phyloP scores from a whole-genome alignment of 2,888 invertebrate species.

The Calameuta idolon region DNA sequence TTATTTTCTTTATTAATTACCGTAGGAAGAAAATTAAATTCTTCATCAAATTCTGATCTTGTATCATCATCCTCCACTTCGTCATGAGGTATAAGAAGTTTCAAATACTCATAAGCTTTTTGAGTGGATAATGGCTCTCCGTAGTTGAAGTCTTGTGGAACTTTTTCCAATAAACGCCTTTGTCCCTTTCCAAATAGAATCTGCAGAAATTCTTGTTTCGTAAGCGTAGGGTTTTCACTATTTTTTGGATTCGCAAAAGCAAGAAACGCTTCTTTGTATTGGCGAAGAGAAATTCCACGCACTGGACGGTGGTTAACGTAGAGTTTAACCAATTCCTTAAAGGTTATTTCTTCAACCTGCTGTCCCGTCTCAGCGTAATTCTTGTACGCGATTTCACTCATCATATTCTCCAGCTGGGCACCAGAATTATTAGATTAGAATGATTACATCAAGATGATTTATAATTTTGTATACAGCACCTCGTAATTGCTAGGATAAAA shows the following conservation, averaged over 20 bases:
- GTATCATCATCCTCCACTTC: slow-evolving; percentile 19
- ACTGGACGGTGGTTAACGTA: slow-evolving; percentile 77
- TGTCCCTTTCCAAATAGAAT: slow-evolving; percentile 63
- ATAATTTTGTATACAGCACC: slow-evolving; percentile 63
- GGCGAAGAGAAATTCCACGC: slow-evolving; percentile 68
- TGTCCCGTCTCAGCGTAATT: slow-evolving; percentile 68
- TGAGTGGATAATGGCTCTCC: slow-evolving; percentile 44
- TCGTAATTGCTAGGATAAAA: slow-evolving; percentile 82
- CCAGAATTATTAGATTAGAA: not conserved
- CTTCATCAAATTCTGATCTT: not conserved
- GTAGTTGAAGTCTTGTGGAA: slow-evolving; percentile 14
- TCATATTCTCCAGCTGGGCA: slow-evolving; percentile 71
- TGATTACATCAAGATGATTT: not conserved
- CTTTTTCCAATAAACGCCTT: not conserved
- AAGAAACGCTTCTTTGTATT: slow-evolving; percentile 69
- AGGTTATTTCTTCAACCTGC: slow-evolving; percentile 71
- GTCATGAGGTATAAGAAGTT: slow-evolving; percentile 34
- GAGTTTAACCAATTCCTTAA: slow-evolving; percentile 75
- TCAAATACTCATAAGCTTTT: slow-evolving; percentile 45
- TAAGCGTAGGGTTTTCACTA: slow-evolving; percentile 51
- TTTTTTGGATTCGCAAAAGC: slow-evolving; percentile 60
- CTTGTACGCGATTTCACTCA: slow-evolving; percentile 72
- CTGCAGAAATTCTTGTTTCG: slow-evolving; percentile 66
- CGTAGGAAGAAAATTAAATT: slow-evolving; percentile 44
- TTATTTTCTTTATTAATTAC: slow-evolving; percentile 33